Conservation (phyloP, 2,797 vertebrate genomes). For the Macropus fuliginosus region DNA sequence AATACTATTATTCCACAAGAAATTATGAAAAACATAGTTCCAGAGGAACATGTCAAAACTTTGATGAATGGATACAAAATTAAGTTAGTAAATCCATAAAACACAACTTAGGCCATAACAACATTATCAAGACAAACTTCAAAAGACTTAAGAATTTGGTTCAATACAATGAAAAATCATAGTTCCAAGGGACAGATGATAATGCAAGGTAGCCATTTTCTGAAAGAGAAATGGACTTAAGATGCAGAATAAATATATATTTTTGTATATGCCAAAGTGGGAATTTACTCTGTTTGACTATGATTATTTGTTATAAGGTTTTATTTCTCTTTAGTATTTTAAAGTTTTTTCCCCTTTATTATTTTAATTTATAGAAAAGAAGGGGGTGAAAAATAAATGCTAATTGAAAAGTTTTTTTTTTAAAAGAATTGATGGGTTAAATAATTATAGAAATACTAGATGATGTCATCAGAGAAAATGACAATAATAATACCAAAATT, state of each 20-base stretch:
- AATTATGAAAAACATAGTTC: not conserved
- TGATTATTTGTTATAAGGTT: not conserved
- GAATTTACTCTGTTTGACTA: not conserved
- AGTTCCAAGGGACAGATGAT: not conserved
- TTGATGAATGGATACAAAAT: not conserved
- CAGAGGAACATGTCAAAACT: not conserved
- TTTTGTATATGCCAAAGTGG: not conserved
- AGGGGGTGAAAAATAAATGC: not conserved
- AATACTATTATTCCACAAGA: not conserved
- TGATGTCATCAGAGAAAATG: not conserved
- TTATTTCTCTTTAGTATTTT: not conserved
- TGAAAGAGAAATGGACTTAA: not conserved
- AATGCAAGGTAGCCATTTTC: not conserved
- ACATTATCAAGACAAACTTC: not conserved
- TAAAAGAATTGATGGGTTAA: not conserved
- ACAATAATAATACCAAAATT: not conserved
- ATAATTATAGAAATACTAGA: not conserved
- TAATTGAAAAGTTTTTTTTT: not conserved
- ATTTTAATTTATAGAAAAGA: not conserved
- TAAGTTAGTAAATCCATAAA: not conserved
- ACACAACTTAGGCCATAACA: not conserved
- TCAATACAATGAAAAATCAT: not conserved
- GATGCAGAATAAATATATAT: not conserved
- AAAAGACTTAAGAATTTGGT: not conserved
- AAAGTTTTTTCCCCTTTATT: not conserved